These are phyloP conservation scores for Eurytoma californica DNA, from an alignment of 2,888 invertebrate genomes.

Conservation along the genomic window DNA sequence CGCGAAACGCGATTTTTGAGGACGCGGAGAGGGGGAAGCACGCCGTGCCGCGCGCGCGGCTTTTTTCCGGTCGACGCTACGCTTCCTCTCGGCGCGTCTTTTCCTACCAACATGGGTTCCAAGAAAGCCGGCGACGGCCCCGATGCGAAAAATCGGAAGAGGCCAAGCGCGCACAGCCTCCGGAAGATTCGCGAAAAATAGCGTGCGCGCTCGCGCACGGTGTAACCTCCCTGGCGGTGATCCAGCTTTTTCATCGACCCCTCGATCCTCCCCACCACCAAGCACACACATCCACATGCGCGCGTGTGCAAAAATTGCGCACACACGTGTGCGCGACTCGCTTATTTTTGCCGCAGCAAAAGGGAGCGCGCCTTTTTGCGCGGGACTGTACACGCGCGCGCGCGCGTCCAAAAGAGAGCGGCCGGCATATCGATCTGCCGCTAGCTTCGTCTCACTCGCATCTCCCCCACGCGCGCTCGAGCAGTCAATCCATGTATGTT, in stretches of 20 bases:
- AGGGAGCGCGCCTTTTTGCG: not conserved
- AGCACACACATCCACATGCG: not conserved
- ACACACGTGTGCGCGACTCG: not conserved
- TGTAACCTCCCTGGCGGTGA: slow-evolving; percentile 24
- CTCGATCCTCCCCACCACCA: slow-evolving; percentile 11
- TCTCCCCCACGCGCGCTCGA: not conserved
- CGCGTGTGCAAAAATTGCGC: not conserved
- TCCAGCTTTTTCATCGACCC: slow-evolving; percentile 25
- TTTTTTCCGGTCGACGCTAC: slow-evolving; percentile 45
- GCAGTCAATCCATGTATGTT: not conserved
- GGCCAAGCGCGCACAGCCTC: not conserved
- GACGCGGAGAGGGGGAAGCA: slow-evolving; percentile 31
- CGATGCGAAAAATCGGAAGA: too few relatives aligned
- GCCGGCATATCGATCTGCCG: slow-evolving; percentile 63
- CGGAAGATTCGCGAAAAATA: slow-evolving; percentile 1
- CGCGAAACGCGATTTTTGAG: slow-evolving; percentile 16
- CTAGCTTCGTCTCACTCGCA: slow-evolving; percentile 56
- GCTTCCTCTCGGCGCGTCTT: slow-evolving; percentile 15
- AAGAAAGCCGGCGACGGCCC: too few relatives aligned
- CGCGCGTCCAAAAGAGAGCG: slow-evolving; percentile 44
- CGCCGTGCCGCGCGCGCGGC: slow-evolving; percentile 23
- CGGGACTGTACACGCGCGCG: slow-evolving; percentile 5
- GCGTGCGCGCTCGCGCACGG: too few relatives aligned
- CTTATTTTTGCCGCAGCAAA: not conserved
- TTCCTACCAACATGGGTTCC: not conserved